Percentiles rank a stretch among this genome's conserved stretches.
phyloP scores from a whole-genome alignment of 2,888 invertebrate genomes.

The Eretmocerus hayati region DNA sequence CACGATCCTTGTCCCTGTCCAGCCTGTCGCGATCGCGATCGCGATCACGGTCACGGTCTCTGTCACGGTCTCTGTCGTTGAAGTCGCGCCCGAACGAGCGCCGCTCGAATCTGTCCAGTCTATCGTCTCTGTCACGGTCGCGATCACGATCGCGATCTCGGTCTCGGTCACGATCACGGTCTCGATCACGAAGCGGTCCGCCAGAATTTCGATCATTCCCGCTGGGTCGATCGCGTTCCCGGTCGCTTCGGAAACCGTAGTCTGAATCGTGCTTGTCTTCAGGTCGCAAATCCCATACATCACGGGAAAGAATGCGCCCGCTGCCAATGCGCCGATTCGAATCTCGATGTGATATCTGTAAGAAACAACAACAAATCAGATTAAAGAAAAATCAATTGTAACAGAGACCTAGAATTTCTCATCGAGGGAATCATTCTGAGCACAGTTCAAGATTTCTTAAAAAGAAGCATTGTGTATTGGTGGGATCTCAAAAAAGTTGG shows the following conservation, averaged over 20 bases:
- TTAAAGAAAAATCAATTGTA: too few relatives aligned
- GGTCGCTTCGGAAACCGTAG: slow-evolving; percentile 41
- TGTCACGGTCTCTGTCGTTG: slow-evolving; percentile 39
- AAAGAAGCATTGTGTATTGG: too few relatives aligned
- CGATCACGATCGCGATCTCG: slow-evolving; percentile 49
- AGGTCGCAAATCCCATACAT: slow-evolving; percentile 53
- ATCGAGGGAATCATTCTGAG: too few relatives aligned
- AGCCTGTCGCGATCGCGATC: slow-evolving; percentile 35
- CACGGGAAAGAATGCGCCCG: slow-evolving; percentile 70
- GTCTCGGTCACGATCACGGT: slow-evolving; percentile 34
- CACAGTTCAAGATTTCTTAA: too few relatives aligned
- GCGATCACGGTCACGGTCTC: slow-evolving; percentile 40
- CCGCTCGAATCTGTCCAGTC: slow-evolving; percentile 45
- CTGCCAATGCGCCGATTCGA: slow-evolving; percentile 69
- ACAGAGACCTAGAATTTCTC: too few relatives aligned
- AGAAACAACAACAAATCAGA: too few relatives aligned
- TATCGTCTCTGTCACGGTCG: slow-evolving; percentile 29
- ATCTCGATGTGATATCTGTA: slow-evolving; percentile 43
- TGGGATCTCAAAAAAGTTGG: too few relatives aligned
- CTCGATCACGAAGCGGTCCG: slow-evolving; percentile 47
- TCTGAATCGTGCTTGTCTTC: slow-evolving; percentile 44
- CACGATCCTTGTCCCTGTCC: slow-evolving; percentile 35
- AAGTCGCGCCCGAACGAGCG: slow-evolving; percentile 56
- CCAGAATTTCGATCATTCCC: slow-evolving; percentile 43
- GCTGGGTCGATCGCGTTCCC: slow-evolving; percentile 43